These are phyloP conservation scores for Aplocera efformata DNA, from an alignment of 2,888 invertebrate genomes.

Conservation along the genomic window DNA sequence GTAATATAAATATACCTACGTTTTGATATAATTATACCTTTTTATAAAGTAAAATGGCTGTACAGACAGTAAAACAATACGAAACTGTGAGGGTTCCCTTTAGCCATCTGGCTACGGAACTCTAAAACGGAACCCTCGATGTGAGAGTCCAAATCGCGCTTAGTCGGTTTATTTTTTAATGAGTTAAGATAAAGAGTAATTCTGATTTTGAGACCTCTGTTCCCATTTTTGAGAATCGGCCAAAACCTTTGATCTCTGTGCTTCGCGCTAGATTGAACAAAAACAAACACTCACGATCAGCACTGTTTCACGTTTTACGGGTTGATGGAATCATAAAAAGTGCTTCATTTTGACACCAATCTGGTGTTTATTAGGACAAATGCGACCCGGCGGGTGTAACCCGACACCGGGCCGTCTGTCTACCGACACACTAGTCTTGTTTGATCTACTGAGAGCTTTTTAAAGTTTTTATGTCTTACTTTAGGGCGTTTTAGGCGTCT, in stretches of 20 bases:
- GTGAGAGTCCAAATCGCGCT: too few species aligned
- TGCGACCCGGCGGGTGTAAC: constrained; percentile 71
- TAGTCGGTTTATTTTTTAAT: too few species aligned
- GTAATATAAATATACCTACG: too few species aligned
- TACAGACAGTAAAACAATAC: too few species aligned
- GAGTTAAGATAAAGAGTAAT: too few species aligned
- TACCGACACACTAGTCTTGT: constrained; percentile 70
- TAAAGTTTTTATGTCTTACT: constrained; percentile 78
- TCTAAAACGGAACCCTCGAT: too few species aligned
- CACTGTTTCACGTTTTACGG: constrained; percentile 59
- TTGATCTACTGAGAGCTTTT: constrained; percentile 81
- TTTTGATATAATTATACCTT: too few species aligned
- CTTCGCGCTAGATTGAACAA: constrained; percentile 69
- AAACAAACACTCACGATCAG: constrained; percentile 58
- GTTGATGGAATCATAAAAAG: constrained; percentile 74
- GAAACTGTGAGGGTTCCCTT: too few species aligned
- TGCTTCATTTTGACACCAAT: constrained; percentile 76
- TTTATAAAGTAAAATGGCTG: too few species aligned
- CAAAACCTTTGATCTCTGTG: constrained; percentile 29
- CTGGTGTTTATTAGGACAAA: constrained; percentile 77
- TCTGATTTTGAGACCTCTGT: constrained; percentile 43
- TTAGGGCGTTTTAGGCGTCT: constrained; percentile 71
- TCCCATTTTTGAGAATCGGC: constrained; percentile 52
- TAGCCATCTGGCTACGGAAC: too few species aligned
- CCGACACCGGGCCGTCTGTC: constrained; percentile 68